Base-by-base conservation (phyloP, 2,888 invertebrate species). In the Lydus trimaculatus region DNA sequence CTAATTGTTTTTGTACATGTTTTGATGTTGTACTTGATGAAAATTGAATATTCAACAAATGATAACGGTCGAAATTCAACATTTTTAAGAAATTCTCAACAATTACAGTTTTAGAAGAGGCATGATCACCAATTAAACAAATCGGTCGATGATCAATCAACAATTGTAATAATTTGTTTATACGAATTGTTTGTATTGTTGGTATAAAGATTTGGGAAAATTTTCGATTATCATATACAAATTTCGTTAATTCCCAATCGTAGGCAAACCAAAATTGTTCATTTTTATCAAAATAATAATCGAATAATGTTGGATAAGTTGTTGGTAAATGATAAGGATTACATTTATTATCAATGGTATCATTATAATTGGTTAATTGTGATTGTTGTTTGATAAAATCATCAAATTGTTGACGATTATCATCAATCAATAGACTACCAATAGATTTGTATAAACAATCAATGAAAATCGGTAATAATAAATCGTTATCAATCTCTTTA, bases 81-180 rank as follows among this genome's bases (percentile, higher is more conserved):
- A 90, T 90, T 58, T 92, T 88, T 61, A 97, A 85, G 84, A 94
- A 96, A 81, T 94, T 92, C 64, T 91, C 90, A 66, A 95, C 92
- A 61, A 96, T 94, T 0, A 97, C 96, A 0, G 96, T 95, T 87
- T 97, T 97, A 0, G 96, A 96, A 1, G 96, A 96, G 8, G 97
- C 97, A 0, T 96, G 95, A 78, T 97, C 96, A 0, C 97, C 97
- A 0, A 97, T 92, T 3, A 97, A 86, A 5, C 97, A 87, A 0
- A 95, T 91, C 0, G 97, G 96, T 59, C 92, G 88, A 82, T 77
- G 85, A 79, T 90, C 88, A 79, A 91, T 92, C 93, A 94, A 93
- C 23, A 93, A 86, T 70, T 90, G 87, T 61, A 97, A 88, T 17
- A 94, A 88, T 89, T 95, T 94, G 0, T 91, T 92, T 0, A 93